phyloP scores from a whole-genome alignment of 2,888 invertebrate genomes.

The Kuschelorhynchus macadamiae region DNA sequence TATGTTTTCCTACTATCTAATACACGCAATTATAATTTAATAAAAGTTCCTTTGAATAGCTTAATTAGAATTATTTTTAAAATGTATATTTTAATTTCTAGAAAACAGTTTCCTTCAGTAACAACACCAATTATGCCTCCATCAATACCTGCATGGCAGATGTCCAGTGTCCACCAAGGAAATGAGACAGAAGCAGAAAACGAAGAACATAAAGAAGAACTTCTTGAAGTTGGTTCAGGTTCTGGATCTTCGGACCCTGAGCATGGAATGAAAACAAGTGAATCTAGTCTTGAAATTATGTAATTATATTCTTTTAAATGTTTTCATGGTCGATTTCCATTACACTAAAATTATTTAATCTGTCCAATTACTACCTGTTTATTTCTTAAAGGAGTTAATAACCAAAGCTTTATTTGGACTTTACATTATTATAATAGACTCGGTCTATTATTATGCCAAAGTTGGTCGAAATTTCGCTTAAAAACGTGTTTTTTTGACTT shows the following conservation, averaged over 20 bases:
- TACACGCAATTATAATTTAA: no score
- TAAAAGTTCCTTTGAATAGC: no score
- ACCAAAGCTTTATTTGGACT: no score
- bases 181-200: slow-evolving; percentile 66
- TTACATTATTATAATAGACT: no score
- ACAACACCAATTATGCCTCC: slow-evolving; percentile 75
- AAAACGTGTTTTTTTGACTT: no score
- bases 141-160: slow-evolving; percentile 87
- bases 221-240: slow-evolving; percentile 71
- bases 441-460: no score
- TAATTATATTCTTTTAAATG: slow-evolving; percentile 66
- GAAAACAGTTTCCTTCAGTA: slow-evolving; percentile 85
- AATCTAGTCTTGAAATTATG: slow-evolving; percentile 83
- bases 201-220: slow-evolving; percentile 73
- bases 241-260: slow-evolving; percentile 79
- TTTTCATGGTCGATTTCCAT: slow-evolving; percentile 3
- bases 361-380: no score
- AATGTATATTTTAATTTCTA: slow-evolving; percentile 60
- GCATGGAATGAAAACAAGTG: slow-evolving; percentile 81
- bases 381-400: no score
- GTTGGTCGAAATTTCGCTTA: no score
- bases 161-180: slow-evolving; percentile 74
- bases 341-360: no score
- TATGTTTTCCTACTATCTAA: no score
- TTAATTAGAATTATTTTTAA: no score